Percentiles rank a stretch among this genome's conserved stretches.
Evolutionary conservation across 1,140 invertebrate species (phyloP).

Genomic region (Tetranychus cinnabarinus): DNA sequence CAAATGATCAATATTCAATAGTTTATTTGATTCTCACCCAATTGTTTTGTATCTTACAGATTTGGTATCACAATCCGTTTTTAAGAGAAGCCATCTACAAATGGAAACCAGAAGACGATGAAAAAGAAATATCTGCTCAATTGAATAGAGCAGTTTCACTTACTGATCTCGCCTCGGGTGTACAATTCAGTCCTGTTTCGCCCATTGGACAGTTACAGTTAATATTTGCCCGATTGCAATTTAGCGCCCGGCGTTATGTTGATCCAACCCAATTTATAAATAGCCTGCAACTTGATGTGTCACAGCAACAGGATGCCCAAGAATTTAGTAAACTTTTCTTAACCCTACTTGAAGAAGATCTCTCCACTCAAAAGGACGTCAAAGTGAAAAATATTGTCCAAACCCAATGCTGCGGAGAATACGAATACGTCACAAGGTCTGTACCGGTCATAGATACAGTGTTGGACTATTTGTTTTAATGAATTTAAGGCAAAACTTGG

Average conservation of each 20-base stretch:
- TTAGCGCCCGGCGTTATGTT: conserved; percentile 30
- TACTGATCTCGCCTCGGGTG: background rate
- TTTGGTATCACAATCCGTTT: conserved; percentile 43
- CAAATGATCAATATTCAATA: no score
- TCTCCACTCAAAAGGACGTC: conserved; percentile 23
- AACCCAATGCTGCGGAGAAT: conserved; percentile 35
- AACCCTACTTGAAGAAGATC: conserved; percentile 31
- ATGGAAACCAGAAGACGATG: conserved; percentile 31
- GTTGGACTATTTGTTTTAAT: background rate
- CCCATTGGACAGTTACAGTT: conserved; percentile 36
- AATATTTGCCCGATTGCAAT: conserved; percentile 39
- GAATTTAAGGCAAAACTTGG: background rate
- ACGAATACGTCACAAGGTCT: conserved; percentile 37
- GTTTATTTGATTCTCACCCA: no score
- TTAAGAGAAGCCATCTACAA: conserved; percentile 37
- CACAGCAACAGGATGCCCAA: conserved; percentile 38
- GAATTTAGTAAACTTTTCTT: conserved; percentile 45
- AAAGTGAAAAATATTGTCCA: conserved; percentile 29
- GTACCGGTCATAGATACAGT: conserved; percentile 7
- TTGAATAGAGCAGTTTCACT: background rate
- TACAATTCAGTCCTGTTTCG: conserved; percentile 13
- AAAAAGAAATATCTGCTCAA: conserved; percentile 1
- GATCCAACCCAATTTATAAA: conserved; percentile 37
- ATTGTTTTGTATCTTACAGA: conserved; percentile 10
- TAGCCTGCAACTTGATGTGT: conserved; percentile 35